Conservation (phyloP, 2,113 vertebrate species). For the Odocoileus virginianus region DNA sequence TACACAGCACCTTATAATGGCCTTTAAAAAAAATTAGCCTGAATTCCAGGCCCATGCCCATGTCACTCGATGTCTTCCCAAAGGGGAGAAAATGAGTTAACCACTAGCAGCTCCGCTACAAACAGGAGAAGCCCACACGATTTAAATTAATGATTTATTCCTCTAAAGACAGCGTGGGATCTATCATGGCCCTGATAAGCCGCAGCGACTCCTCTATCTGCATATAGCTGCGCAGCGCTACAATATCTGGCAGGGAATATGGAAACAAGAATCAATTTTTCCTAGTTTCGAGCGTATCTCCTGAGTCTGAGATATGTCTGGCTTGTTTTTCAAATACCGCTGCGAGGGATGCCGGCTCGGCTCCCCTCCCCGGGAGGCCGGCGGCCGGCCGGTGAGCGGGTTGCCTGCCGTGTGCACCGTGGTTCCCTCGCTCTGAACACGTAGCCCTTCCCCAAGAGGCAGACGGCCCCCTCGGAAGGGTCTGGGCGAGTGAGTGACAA, state of each 20-base stretch:
- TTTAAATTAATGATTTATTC: constrained; percentile 82
- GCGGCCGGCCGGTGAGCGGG: not conserved
- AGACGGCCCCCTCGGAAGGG: not conserved
- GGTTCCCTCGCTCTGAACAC: not conserved
- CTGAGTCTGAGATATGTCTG: constrained; percentile 73
- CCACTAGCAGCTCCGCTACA: constrained; percentile 40
- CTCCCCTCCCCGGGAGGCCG: constrained; percentile 34
- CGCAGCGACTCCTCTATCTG: constrained; percentile 77
- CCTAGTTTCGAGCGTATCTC: constrained; percentile 74
- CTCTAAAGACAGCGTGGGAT: constrained; percentile 70
- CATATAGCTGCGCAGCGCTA: constrained; percentile 66
- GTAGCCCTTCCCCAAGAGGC: not conserved
- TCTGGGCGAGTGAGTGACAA: not conserved
- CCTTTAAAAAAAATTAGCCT: not conserved
- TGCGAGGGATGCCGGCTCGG: constrained; percentile 56
- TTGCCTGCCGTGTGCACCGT: not conserved
- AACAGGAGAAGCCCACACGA: constrained; percentile 67
- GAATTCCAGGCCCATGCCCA: not conserved
- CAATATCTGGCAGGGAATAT: constrained; percentile 74
- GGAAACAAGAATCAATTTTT: constrained; percentile 71
- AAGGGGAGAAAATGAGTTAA: constrained; percentile 10
- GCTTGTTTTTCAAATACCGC: constrained; percentile 74
- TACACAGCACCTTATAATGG: not conserved
- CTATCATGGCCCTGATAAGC: constrained; percentile 75
- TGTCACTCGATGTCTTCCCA: constrained; percentile 44